Percentiles rank a stretch among this genome's conserved stretches.
These are phyloP conservation scores for Amphilophus citrinellus DNA, from an alignment of 2,113 vertebrate genomes.

Conservation along the genomic window DNA sequence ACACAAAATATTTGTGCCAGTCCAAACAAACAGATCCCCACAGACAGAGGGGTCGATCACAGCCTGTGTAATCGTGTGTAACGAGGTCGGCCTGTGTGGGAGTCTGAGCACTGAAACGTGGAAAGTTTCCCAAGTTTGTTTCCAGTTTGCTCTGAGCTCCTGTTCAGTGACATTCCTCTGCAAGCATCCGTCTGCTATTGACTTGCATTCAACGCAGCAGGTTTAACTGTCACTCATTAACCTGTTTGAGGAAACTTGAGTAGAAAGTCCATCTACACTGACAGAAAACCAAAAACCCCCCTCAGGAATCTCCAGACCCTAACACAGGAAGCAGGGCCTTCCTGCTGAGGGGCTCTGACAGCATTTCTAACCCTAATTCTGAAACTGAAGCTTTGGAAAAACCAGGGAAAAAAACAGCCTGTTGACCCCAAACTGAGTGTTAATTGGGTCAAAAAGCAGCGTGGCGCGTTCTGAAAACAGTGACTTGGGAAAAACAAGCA, in stretches of 20 bases:
- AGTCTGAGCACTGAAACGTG: neutral
- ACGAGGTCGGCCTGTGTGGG: neutral
- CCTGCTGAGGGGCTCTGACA: neutral
- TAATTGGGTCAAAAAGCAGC: neutral
- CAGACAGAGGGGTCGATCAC: too few relatives aligned
- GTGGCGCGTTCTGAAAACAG: constrained; percentile 6
- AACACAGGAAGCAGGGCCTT: neutral
- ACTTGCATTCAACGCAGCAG: neutral
- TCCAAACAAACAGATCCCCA: too few relatives aligned
- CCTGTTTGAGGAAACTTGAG: neutral
- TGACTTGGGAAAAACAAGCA: neutral
- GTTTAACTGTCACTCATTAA: neutral
- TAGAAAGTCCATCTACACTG: neutral
- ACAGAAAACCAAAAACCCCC: neutral
- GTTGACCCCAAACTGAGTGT: neutral
- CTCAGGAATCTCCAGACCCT: neutral
- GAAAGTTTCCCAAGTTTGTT: neutral
- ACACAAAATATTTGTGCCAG: too few relatives aligned
- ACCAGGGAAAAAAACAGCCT: neutral
- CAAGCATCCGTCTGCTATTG: too few relatives aligned
- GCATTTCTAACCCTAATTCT: neutral
- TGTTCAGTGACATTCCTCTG: neutral
- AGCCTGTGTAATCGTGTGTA: too few relatives aligned
- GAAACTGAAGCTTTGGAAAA: neutral
- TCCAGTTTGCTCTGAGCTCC: neutral